Conservation (phyloP, 2,797 vertebrate genomes). For the Scolopax bukidnonensis region DNA sequence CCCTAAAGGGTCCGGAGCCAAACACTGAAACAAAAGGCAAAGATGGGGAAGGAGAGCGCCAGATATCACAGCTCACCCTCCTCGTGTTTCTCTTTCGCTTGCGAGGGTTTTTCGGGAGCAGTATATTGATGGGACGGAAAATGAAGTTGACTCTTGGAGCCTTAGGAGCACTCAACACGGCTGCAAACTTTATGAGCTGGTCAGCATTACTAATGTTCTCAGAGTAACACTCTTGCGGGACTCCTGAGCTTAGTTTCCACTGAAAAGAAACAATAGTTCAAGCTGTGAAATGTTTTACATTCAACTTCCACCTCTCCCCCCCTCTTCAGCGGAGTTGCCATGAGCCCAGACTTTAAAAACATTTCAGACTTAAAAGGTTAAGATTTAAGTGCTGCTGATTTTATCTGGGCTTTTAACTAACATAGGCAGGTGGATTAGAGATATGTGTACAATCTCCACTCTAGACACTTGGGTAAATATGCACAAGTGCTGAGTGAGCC, state of each 20-base stretch:
- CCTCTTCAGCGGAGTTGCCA: constrained; percentile 73
- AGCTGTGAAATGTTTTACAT: constrained; percentile 57
- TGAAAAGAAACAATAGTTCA: constrained; percentile 44
- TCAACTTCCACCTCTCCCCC: constrained; percentile 23
- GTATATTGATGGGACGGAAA: not conserved
- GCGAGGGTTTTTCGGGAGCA: constrained; percentile 38
- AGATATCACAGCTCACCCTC: constrained; percentile 11
- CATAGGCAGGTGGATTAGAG: constrained; percentile 91
- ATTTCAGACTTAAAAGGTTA: constrained; percentile 88
- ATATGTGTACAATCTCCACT: constrained; percentile 88
- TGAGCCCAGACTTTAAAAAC: constrained; percentile 85
- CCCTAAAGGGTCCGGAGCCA: not conserved
- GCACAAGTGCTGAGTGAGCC: constrained; percentile 82
- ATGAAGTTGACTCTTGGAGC: constrained; percentile 49
- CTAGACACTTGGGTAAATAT: constrained; percentile 90
- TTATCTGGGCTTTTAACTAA: constrained; percentile 88
- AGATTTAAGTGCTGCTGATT: constrained; percentile 89
- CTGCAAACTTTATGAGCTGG: constrained; percentile 53
- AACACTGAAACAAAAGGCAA: constrained; percentile 51
- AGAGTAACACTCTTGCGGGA: constrained; percentile 32
- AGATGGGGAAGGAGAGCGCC: not conserved
- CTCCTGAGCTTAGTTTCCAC: constrained; percentile 28
- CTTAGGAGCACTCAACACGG: constrained; percentile 42
- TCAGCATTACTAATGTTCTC: constrained; percentile 53
- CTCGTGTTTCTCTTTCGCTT: not conserved